Percentiles rank a stretch among this genome's conserved stretches.
phyloP scores from a whole-genome alignment of 2,113 vertebrate species.

The Passer montanus region DNA sequence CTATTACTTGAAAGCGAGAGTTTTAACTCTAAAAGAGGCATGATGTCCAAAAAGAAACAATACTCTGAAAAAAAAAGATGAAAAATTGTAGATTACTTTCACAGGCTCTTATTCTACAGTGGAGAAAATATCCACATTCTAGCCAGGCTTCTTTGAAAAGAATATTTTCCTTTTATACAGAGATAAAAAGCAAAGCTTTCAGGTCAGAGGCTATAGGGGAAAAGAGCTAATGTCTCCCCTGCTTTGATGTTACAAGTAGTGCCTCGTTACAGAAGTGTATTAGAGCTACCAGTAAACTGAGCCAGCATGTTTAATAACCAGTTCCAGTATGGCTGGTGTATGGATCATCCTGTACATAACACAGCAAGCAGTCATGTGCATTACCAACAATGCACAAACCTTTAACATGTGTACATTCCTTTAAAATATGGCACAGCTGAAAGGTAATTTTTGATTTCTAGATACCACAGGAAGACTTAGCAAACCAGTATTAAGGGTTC shows the following conservation, averaged over 20 bases:
- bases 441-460: constrained; percentile 36
- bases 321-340: constrained; percentile 32
- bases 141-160: constrained; percentile 68
- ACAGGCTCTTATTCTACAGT: constrained; percentile 55
- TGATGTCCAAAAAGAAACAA: constrained; percentile 53
- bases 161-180: constrained; percentile 74
- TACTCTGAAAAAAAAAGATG: constrained; percentile 47
- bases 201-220: constrained; percentile 71
- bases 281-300: constrained; percentile 77
- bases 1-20: constrained; percentile 75
- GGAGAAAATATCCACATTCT: constrained; percentile 53
- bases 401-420: constrained; percentile 10
- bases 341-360: neutral
- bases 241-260: constrained; percentile 92
- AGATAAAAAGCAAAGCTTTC: constrained; percentile 80
- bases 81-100: constrained; percentile 65
- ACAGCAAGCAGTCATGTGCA: neutral
- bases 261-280: constrained; percentile 79
- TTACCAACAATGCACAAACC: constrained; percentile 6
- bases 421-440: constrained; percentile 24
- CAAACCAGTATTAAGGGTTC: constrained; percentile 18
- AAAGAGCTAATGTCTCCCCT: constrained; percentile 72
- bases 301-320: constrained; percentile 59
- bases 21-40: constrained; percentile 41
- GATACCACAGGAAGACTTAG: constrained; percentile 23